phyloP scores from a whole-genome alignment of 2,113 vertebrate genomes.

The Danionella cerebrum region DNA sequence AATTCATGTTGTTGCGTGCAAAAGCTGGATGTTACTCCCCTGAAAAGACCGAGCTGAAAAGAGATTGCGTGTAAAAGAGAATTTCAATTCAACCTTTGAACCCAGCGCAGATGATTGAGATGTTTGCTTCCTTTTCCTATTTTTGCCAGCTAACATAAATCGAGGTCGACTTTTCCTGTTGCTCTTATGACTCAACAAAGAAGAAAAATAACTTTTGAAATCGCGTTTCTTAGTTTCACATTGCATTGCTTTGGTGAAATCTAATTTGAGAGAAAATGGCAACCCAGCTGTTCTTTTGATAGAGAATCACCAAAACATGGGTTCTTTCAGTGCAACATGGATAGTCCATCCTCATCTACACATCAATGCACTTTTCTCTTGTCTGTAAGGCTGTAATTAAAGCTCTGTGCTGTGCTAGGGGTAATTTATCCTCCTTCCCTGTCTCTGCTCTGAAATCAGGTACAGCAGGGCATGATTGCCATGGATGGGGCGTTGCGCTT shows the following conservation, averaged over 20 bases:
- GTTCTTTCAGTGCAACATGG: constrained; percentile 52
- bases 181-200: constrained; percentile 35
- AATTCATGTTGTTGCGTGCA: constrained; percentile 14
- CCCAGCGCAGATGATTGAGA: constrained; percentile 25
- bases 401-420: constrained; percentile 43
- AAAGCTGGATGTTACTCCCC: constrained; percentile 6
- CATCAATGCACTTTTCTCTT: constrained; percentile 50
- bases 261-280: constrained; percentile 58
- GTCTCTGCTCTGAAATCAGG: constrained; percentile 44
- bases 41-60: constrained; percentile 22
- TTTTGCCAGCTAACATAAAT: constrained; percentile 39
- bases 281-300: constrained; percentile 59
- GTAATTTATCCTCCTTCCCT: constrained; percentile 49
- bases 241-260: constrained; percentile 51
- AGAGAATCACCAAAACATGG: constrained; percentile 54
- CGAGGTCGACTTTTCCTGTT: constrained; percentile 44
- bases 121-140: constrained; percentile 36
- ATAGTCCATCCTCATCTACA: constrained; percentile 54
- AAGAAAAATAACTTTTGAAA: constrained; percentile 44
- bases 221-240: constrained; percentile 33
- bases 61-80: constrained; percentile 20
- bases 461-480: constrained; percentile 45
- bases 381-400: constrained; percentile 52
- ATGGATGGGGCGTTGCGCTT: constrained; percentile 34
- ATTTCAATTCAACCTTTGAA: constrained; percentile 38